Conservation (phyloP, 2,888 invertebrate species). For the Notodromas monacha region DNA sequence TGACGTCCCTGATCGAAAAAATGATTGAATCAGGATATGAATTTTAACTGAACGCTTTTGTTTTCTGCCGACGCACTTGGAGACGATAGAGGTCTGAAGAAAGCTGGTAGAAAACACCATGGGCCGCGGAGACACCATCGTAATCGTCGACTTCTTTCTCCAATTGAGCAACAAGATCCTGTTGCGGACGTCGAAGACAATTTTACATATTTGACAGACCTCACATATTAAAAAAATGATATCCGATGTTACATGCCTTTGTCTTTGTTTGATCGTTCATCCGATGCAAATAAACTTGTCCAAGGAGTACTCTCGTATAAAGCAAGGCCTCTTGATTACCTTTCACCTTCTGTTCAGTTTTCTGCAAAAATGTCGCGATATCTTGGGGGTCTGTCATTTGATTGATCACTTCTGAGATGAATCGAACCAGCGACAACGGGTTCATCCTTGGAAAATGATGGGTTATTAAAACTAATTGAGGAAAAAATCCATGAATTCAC, state of each 20-base stretch:
- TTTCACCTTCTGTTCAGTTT: conserved; percentile 54
- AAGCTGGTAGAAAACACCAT: conserved; percentile 67
- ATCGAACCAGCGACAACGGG: conserved; percentile 63
- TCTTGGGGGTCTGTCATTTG: conserved; percentile 47
- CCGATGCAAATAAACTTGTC: conserved; percentile 17
- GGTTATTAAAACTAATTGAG: not conserved
- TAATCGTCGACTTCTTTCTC: conserved; percentile 51
- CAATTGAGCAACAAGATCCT: conserved; percentile 14
- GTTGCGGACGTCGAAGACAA: not conserved
- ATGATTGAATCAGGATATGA: not conserved
- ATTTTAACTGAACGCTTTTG: no score
- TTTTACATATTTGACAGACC: not conserved
- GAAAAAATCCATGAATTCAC: conserved; percentile 14
- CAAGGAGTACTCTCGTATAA: conserved; percentile 44
- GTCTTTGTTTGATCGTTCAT: conserved; percentile 17
- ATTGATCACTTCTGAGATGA: conserved; percentile 27
- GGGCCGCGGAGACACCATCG: conserved; percentile 69
- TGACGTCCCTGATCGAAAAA: conserved; percentile 33
- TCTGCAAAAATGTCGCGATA: conserved; percentile 54
- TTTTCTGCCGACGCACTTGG: conserved; percentile 16
- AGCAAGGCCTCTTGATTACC: conserved; percentile 52
- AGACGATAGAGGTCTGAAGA: conserved; percentile 68
- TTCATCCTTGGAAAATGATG: conserved; percentile 34
- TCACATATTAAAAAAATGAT: not conserved
- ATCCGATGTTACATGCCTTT: conserved; percentile 16